Conservation (phyloP, 2,113 vertebrate species). For the Fregetta grallaria region DNA sequence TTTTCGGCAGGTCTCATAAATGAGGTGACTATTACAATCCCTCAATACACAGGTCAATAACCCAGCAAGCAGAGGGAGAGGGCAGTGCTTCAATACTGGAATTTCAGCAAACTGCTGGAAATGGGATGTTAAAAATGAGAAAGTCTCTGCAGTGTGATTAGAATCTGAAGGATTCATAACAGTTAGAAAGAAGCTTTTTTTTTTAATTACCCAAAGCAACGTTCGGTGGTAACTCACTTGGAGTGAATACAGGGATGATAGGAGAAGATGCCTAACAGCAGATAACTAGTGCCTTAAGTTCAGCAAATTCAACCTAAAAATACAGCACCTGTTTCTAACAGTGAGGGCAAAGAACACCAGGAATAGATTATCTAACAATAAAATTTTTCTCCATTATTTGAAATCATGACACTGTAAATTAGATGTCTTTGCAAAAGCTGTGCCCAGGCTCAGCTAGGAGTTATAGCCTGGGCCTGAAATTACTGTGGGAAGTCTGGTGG, state of each 20-base stretch:
- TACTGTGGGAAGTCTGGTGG: neutral
- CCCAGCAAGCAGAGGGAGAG: neutral
- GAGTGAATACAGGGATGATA: neutral
- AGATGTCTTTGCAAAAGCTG: neutral
- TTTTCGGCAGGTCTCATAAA: neutral
- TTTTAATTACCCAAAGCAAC: neutral
- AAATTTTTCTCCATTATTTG: neutral
- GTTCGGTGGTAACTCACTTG: neutral
- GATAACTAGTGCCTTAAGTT: neutral
- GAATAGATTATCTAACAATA: neutral
- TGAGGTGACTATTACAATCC: neutral
- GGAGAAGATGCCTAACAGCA: neutral
- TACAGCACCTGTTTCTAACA: neutral
- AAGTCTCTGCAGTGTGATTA: neutral
- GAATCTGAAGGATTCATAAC: neutral
- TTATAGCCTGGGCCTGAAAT: neutral
- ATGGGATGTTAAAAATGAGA: neutral
- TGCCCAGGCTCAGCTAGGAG: neutral
- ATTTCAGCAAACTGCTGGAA: neutral
- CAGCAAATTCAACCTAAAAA: neutral
- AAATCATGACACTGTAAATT: neutral
- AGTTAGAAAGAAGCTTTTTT: neutral
- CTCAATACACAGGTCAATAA: neutral
- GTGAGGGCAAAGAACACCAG: neutral
- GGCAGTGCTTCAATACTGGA: neutral